Evolutionary conservation across 2,113 vertebrate species (phyloP), one percentile per base, ranked within the genome.

Genomic region (Struthio camelus): DNA sequence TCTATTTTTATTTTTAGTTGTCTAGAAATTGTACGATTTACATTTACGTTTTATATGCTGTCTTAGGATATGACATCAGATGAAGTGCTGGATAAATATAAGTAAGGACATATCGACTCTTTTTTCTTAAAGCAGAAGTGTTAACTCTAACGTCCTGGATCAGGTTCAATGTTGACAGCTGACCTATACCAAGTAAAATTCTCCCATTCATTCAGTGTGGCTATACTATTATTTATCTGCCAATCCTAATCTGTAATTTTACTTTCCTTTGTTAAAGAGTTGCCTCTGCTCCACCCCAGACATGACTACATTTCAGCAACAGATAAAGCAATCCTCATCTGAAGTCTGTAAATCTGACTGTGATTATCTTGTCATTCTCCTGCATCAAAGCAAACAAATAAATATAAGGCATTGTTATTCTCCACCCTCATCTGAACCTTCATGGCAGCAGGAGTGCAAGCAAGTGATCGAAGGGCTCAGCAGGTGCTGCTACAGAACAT

Each of bases 401-500:
- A 65, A 70, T 48, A 48, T 12, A 89, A 92, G 36, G 61, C 38
- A 32, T n/a, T 91, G 27, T 91, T 95, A 90, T 61, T 67, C 71
- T 95, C 88, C 82, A 78, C 71, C 36, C 71, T 88, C 0, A 0
- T 78, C 50, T 93, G 93, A 96, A 83, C 72, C 82, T 87, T 78
- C 44, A 42, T 0, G 7, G 67, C 79, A 87, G 79, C 59, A 87
- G 75, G 56, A 91, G n/a, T 0, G 0, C 70, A 61, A 79, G 44
- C 81, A 83, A 83, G 72, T 12, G 9, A 90, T 4, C 77, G 93
- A 94, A 96, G 50, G 76, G 59, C 80, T 80, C 54, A 1, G 90
- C 85, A 91, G 92, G 72, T 90, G 85, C 79, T 84, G 79, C 44
- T 78, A 11, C 14, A 88, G 80, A 95, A 73, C 87, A 94, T 93